phyloP scores from a whole-genome alignment of 2,113 vertebrate genomes.

The Campylomormyrus tamandua region DNA sequence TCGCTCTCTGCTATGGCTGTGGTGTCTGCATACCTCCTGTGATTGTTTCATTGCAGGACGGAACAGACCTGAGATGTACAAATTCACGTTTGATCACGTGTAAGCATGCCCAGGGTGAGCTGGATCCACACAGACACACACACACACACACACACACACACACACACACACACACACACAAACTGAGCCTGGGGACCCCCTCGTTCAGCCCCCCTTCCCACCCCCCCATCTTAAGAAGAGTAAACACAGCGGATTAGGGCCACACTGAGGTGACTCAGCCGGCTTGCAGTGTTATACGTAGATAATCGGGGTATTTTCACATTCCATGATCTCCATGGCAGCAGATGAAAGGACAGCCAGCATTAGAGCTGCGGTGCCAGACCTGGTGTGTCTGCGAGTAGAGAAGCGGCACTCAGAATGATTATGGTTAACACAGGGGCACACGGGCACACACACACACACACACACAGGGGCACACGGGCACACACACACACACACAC shows the following conservation, averaged over 20 bases:
- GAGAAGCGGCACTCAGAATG: not conserved
- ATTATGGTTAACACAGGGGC: not conserved
- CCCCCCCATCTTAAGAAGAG: not conserved
- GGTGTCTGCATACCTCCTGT: constrained; percentile 34
- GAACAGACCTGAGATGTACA: constrained; percentile 27
- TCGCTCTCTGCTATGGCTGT: constrained; percentile 41
- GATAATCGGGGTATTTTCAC: not conserved
- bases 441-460: constrained; percentile 2
- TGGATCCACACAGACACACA: not conserved
- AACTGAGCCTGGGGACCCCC: not conserved
- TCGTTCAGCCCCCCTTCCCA: not conserved
- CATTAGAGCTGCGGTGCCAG: not conserved
- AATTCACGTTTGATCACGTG: constrained; percentile 11
- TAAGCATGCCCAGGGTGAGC: constrained; percentile 1
- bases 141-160: not conserved
- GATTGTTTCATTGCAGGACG: constrained; percentile 52
- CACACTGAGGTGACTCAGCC: not conserved
- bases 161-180: not conserved
- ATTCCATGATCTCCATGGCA: not conserved
- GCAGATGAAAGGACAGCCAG: not conserved
- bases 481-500: not conserved
- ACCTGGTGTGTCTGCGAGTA: not conserved
- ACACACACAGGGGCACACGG: not conserved
- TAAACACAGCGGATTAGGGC: not conserved
- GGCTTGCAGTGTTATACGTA: not conserved